phyloP scores from a whole-genome alignment of 2,113 vertebrate genomes.

The Psilopsiagon aurifrons region DNA sequence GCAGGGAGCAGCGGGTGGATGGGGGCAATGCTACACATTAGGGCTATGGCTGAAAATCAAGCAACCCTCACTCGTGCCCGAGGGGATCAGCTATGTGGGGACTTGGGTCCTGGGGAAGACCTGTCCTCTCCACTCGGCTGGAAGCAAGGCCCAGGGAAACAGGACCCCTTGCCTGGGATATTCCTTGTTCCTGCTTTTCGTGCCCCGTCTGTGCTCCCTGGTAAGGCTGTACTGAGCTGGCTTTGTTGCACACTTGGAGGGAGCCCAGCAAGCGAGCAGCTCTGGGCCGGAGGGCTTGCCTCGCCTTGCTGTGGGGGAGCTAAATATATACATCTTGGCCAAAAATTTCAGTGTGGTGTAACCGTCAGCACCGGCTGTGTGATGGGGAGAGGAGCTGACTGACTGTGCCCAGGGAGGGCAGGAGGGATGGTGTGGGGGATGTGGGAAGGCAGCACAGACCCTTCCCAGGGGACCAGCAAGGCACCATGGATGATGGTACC shows the following conservation, averaged over 20 bases:
- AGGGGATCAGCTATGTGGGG: accelerated
- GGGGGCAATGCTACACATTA: accelerated
- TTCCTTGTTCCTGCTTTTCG: not conserved
- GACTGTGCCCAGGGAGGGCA: not conserved
- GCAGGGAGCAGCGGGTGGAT: not conserved
- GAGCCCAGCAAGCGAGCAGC: not conserved
- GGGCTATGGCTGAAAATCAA: not conserved
- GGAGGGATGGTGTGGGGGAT: not conserved
- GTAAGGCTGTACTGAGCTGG: not conserved
- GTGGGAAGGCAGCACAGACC: not conserved
- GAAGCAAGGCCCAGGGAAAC: accelerated
- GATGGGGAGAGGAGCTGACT: not conserved
- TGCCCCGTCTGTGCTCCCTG: accelerated
- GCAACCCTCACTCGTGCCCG: accelerated
- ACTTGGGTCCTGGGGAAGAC: not conserved
- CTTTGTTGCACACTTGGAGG: not conserved
- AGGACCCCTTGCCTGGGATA: not conserved
- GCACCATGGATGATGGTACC: accelerated
- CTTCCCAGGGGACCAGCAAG: accelerated
- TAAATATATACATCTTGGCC: not conserved
- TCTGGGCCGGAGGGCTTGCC: not conserved
- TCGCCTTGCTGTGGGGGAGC: not conserved
- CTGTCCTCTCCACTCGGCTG: not conserved
- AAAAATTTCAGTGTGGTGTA: not conserved
- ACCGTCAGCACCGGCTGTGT: not conserved